Base-by-base conservation (phyloP, 2,888 invertebrate genomes). In the Campoplex nolae region DNA sequence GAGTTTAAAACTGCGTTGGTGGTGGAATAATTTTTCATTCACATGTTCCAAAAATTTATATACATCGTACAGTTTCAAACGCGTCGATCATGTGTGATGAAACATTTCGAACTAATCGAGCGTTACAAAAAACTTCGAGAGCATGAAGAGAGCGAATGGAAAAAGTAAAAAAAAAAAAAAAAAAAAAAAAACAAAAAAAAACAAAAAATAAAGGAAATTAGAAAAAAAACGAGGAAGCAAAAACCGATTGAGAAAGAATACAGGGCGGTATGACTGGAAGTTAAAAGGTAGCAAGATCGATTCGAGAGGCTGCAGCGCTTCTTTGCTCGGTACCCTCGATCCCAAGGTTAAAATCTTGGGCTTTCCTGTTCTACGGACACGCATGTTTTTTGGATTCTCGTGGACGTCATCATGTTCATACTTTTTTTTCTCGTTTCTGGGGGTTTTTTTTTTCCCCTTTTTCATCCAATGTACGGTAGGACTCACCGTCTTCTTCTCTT, bases 361-460 rank as follows among this genome's bases (percentile, higher is more conserved):
- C 42, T 83, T 51, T 71, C 70, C 70, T 62, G 23, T 42, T 84
- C 70, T 79, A 70, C 35, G 90, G 90, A 91, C 91, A 91, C 91
- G 92, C 83, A 85, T 87, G 79, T 84, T 23, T 79, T 84, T 82
- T 87, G 70, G 56, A 73, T 71, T 75, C 76, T 80, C 83, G 82
- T 76, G 78, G 56, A 79, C 85, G 70, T 89, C 90, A 89, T 87
- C 90, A 89, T 87, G 88, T 89, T 89, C 70, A 16, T 74, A 88
- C 81, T 78, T 77, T 87, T 86, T 78, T 84, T 84, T 67, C 70
- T 76, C 85, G 6, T 8, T 86, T 88, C 86, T 88, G 38, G 3
- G 76, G 75, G 86, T 86, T 76, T 84, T 84, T 56, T 73, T 78
- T 86, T 13, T 9, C 85, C 88, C 84, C 88, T 81, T 80, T 48